These are phyloP conservation scores for Zaprionus lachaisei DNA, from an alignment of 1,140 invertebrate genomes.

Conservation along the genomic window DNA sequence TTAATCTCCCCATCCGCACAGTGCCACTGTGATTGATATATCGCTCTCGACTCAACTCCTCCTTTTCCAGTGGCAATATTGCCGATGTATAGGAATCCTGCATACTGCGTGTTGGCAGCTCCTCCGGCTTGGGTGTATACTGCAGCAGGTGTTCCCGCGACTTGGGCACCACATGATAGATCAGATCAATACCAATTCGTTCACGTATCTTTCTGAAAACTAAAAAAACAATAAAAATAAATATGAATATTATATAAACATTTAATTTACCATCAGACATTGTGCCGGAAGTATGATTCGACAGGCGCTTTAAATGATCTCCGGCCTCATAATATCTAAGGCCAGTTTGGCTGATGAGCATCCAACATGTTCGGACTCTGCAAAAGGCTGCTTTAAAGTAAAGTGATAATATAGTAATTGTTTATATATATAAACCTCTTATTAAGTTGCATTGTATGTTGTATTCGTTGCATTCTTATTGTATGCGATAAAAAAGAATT, in stretches of 20 bases:
- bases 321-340: conserved; percentile 24
- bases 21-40: conserved; percentile 88
- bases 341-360: not conserved
- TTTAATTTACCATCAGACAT: conserved; percentile 22
- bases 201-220: conserved; percentile 56
- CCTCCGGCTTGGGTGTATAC: conserved; percentile 69
- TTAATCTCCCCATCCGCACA: conserved; percentile 89
- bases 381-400: not conserved
- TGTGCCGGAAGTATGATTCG: conserved; percentile 29
- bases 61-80: conserved; percentile 88
- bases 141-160: conserved; percentile 68
- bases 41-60: conserved; percentile 87
- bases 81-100: conserved; percentile 88
- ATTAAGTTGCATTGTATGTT: not conserved
- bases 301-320: conserved; percentile 12
- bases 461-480: not conserved
- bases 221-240: conserved; percentile 7
- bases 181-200: conserved; percentile 58
- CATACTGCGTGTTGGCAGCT: conserved; percentile 86
- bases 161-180: conserved; percentile 68
- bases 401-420: not conserved
- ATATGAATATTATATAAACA: not conserved
- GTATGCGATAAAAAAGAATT: not conserved
- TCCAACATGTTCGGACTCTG: not conserved
- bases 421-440: not conserved